phyloP scores from a whole-genome alignment of 2,888 invertebrate genomes.

The Carabus problematicus region DNA sequence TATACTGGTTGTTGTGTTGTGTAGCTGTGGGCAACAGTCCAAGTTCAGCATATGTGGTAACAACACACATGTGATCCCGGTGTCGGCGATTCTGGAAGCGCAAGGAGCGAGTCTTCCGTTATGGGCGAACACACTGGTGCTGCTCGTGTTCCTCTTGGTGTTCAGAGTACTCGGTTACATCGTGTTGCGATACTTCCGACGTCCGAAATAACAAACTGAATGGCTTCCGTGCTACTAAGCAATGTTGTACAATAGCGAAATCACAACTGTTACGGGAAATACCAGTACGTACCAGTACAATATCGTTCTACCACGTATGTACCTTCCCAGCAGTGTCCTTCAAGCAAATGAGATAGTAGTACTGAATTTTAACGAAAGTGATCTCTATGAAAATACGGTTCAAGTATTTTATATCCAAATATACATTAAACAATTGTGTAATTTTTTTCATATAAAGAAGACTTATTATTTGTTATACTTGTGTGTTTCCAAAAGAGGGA shows the following conservation, averaged over 20 bases:
- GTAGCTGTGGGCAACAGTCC: conserved; percentile 72
- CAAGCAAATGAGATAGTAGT: conserved; percentile 12
- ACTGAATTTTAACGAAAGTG: conserved; percentile 38
- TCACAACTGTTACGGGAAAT: no score
- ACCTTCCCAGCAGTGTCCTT: no score
- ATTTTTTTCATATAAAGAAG: conserved; percentile 23
- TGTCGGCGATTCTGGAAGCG: conserved; percentile 70
- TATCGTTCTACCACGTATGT: no score
- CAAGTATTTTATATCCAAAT: conserved; percentile 41
- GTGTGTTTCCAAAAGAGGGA: conserved; percentile 10
- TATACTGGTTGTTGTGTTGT: not conserved
- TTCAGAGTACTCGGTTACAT: conserved; percentile 77
- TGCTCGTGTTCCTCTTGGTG: conserved; percentile 73
- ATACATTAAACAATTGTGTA: conserved; percentile 31
- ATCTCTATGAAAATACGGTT: conserved; percentile 41
- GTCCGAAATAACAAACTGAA: conserved; percentile 65
- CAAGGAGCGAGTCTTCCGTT: conserved; percentile 71
- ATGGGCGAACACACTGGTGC: conserved; percentile 76
- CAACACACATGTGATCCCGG: conserved; percentile 68
- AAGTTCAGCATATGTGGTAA: conserved; percentile 68
- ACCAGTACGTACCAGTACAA: no score
- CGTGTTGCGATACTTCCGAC: conserved; percentile 73
- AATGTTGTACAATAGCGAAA: no score
- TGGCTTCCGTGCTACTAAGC: conserved; percentile 6
- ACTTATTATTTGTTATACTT: conserved; percentile 23